Evolutionary conservation across 2,888 invertebrate genomes (phyloP), one percentile per base, ranked within the genome.

Genomic region (Drosophila falleni): DNA sequence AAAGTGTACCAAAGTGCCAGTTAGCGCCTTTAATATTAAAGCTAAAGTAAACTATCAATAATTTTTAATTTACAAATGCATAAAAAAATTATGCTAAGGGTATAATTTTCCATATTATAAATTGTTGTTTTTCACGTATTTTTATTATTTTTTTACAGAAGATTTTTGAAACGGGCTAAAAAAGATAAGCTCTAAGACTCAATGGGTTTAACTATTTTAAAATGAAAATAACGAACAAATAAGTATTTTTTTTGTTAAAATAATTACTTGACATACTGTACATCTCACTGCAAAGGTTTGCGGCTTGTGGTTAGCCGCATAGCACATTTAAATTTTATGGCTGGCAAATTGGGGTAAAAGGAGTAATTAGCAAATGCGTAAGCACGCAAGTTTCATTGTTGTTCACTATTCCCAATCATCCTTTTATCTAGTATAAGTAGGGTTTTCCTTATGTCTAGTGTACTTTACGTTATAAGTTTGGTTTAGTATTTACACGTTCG

Each of bases 311-410:
- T n/a, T 50, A 31, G 35, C 33, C 33, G 8, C 50, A 1, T n/a
- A 9, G 33, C 33, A 8, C 50, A 50, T 35, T 50, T 35, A 11
- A 4, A 50, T 13, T 35, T 50, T 23, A 50, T 50, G 19, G 19
- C 35, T n/a, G 9, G 50, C 16, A 29, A 49, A 49, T 49, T 33
- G 16, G 49, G 13, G 50, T 35, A 13, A 11, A 35, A 19, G 23
- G 33, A 19, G 50, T 35, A 35, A 50, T 50, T 35, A 35, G 50
- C 9, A 33, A 50, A 50, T 13, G 50, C 50, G 13, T 50, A 50
- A 19, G 13, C 19, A 50, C 33, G 16, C 13, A 19, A 33, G 19
- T 50, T 19, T 13, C 5, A 2, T 19, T 8, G 42, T 35, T 23
- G 33, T 13, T 50, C 23, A n/a, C 13, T 35, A 13, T 35, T 19